Conservation (phyloP, 2,888 invertebrate species). For the Pteria penguin region DNA sequence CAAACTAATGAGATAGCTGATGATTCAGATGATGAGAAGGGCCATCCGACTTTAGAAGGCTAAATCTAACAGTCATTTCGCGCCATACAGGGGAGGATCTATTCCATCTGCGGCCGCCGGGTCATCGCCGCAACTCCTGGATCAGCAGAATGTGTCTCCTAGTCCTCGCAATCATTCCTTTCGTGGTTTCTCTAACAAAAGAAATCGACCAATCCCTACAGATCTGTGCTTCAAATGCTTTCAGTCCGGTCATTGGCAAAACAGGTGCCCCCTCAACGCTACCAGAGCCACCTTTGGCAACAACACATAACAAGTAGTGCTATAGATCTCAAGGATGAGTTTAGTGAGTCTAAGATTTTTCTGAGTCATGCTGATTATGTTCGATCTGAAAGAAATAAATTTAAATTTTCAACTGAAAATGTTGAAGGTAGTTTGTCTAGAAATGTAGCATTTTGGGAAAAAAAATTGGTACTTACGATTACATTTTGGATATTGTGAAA, state of each 20-base stretch:
- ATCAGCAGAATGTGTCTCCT: too few relatives aligned
- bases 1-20: too few relatives aligned
- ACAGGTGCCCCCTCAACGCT: too few relatives aligned
- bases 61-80: too few relatives aligned
- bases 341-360: not conserved
- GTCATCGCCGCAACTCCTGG: not conserved
- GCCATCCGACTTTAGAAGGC: too few relatives aligned
- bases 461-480: not conserved
- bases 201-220: too few relatives aligned
- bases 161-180: not conserved
- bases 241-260: conserved; percentile 3
- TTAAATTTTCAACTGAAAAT: not conserved
- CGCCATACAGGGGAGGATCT: too few relatives aligned
- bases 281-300: too few relatives aligned
- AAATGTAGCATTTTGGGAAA: conserved; percentile 15
- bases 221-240: conserved; percentile 3
- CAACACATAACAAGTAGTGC: not conserved
- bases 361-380: not conserved
- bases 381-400: conserved; percentile 3
- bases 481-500: conserved; percentile 8
- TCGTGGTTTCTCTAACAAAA: too few relatives aligned
- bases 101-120: conserved; percentile 6
- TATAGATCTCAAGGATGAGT: not conserved
- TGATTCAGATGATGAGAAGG: too few relatives aligned
- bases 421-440: conserved; percentile 11